A percentile compares a stretch with the other conserved stretches of the same genome.
Evolutionary conservation across 2,888 invertebrate species (phyloP).

Genomic region (Oscheius sp.): DNA sequence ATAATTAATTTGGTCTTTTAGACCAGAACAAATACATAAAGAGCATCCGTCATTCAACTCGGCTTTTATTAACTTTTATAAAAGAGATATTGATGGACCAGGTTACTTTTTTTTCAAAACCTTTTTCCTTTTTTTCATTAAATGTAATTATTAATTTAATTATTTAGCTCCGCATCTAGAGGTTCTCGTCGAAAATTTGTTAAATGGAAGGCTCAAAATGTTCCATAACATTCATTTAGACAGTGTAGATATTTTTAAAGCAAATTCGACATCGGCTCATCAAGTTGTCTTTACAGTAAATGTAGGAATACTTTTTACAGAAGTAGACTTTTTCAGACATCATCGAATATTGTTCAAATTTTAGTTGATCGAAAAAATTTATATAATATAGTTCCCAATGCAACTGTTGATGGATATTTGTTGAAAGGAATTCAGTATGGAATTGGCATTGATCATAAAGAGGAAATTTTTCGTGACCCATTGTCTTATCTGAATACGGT

Average conservation of each 20-base stretch:
- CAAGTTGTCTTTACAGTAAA: neutral
- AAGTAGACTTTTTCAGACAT: neutral
- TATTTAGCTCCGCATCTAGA: slow-evolving; percentile 25
- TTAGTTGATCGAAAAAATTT: slow-evolving; percentile 34
- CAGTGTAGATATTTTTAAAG: neutral
- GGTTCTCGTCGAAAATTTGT: slow-evolving; percentile 37
- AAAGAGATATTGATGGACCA: slow-evolving; percentile 45
- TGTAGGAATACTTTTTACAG: too few species aligned
- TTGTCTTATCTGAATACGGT: slow-evolving; percentile 54
- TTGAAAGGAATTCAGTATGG: slow-evolving; percentile 53
- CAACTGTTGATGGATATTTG: slow-evolving; percentile 40
- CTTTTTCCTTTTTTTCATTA: too few species aligned
- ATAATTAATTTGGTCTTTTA: slow-evolving; percentile 12
- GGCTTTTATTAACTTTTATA: slow-evolving; percentile 51
- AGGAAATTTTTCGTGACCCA: slow-evolving; percentile 69
- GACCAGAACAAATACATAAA: slow-evolving; percentile 47
- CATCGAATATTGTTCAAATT: slow-evolving; percentile 28
- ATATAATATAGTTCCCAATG: slow-evolving; percentile 22
- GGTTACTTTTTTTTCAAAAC: slow-evolving; percentile 36
- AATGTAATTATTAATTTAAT: slow-evolving; percentile 31
- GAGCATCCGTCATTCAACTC: slow-evolving; percentile 50
- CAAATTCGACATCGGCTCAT: neutral
- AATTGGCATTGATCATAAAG: slow-evolving; percentile 66
- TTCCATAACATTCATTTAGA: neutral
- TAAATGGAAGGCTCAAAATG: slow-evolving; percentile 22